Evolutionary conservation across 2,888 invertebrate species (phyloP).

Genomic region (Drosophila crucigera): DNA sequence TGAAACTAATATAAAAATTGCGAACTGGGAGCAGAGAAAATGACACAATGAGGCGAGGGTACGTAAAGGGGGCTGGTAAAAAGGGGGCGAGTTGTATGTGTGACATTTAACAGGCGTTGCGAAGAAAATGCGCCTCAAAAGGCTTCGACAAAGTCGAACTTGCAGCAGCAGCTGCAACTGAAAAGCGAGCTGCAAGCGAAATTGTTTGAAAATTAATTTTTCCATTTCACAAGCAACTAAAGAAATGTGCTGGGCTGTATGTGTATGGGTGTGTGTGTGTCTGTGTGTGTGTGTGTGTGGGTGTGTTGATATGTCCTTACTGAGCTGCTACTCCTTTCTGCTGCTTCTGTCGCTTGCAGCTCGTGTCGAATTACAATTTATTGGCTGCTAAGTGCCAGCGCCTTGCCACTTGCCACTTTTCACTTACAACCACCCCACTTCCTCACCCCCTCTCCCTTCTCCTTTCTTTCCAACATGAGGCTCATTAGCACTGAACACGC

Average conservation of each 20-base stretch:
- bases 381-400: constrained; percentile 75
- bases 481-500: constrained; percentile 42
- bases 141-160: constrained; percentile 40
- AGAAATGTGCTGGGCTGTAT: constrained; percentile 29
- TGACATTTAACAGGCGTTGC: constrained; percentile 48
- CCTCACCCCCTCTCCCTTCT: neutral
- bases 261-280: constrained; percentile 12
- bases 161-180: constrained; percentile 45
- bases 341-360: constrained; percentile 41
- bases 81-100: neutral
- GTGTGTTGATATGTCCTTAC: constrained; percentile 25
- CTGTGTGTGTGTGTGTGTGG: constrained; percentile 7
- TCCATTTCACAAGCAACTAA: constrained; percentile 67
- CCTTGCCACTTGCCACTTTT: constrained; percentile 62
- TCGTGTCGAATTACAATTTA: constrained; percentile 80
- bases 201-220: constrained; percentile 80
- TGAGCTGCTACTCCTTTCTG: constrained; percentile 15
- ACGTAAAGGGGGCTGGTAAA: neutral
- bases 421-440: constrained; percentile 16
- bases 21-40: constrained; percentile 7
- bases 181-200: constrained; percentile 47
- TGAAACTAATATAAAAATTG: constrained; percentile 70
- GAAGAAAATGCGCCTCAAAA: constrained; percentile 38
- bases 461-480: constrained; percentile 13
- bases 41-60: neutral